Conservation (phyloP, 1,140 invertebrate genomes). For the Ostrea edulis region DNA sequence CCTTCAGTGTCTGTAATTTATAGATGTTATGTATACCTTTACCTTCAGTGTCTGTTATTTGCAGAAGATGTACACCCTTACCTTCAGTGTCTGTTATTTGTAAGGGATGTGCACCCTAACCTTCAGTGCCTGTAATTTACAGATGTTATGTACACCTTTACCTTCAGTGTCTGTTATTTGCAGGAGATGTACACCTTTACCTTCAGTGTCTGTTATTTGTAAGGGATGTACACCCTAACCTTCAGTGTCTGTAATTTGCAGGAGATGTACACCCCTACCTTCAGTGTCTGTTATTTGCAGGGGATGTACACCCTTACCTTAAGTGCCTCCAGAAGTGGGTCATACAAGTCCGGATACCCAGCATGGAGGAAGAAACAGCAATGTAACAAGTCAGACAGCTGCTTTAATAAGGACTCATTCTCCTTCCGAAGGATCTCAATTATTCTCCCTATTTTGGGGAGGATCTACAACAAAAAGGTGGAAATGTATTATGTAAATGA, state of each 20-base stretch:
- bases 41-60: no score
- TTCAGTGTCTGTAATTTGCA: neutral
- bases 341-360: constrained; percentile 78
- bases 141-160: no score
- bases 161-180: no score
- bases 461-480: constrained; percentile 63
- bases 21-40: no score
- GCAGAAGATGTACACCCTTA: no score
- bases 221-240: no score
- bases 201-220: no score
- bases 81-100: no score
- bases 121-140: no score
- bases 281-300: neutral
- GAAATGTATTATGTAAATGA: neutral
- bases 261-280: neutral
- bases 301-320: constrained; percentile 65
- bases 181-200: no score
- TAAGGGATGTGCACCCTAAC: no score
- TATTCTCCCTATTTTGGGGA: constrained; percentile 62
- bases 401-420: constrained; percentile 48
- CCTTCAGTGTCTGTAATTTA: no score
- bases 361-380: constrained; percentile 75
- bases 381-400: constrained; percentile 69
- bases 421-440: constrained; percentile 53
- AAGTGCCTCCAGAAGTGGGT: constrained; percentile 73